Conservation (phyloP, 1,140 invertebrate genomes). For the Eupristina koningsbergeri region DNA sequence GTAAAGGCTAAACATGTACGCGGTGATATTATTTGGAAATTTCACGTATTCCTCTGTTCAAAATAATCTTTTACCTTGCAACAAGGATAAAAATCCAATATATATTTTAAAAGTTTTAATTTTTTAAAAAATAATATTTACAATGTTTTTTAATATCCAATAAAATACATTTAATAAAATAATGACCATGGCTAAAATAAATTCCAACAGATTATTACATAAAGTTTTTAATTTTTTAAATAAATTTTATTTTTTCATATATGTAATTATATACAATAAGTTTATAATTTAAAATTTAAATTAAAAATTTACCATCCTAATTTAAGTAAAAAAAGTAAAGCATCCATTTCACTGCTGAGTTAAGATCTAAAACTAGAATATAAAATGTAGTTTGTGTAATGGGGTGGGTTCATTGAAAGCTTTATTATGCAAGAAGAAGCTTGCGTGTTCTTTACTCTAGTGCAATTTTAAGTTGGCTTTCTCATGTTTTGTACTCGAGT, state of each 20-base stretch:
- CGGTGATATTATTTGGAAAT: neutral
- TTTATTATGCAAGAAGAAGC: slow-evolving; percentile 33
- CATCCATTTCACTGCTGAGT: neutral
- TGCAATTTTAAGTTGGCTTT: slow-evolving; percentile 38
- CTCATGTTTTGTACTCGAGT: neutral
- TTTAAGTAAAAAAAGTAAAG: neutral
- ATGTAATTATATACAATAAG: neutral
- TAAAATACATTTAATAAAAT: no score
- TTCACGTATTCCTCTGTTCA: neutral
- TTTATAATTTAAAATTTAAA: neutral
- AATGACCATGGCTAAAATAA: no score
- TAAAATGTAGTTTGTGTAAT: slow-evolving; percentile 28
- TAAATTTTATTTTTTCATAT: neutral
- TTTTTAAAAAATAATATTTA: no score
- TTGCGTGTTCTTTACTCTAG: slow-evolving; percentile 36
- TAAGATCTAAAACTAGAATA: slow-evolving; percentile 36
- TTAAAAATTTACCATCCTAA: neutral
- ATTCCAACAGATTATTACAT: neutral
- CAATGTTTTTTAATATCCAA: no score
- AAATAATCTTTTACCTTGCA: neutral
- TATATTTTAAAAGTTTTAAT: no score
- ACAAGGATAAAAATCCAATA: neutral
- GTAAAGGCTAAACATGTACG: neutral
- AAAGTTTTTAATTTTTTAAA: neutral
- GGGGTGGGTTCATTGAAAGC: slow-evolving; percentile 26